Conservation (phyloP, 2,888 invertebrate genomes). For the Apocheima hispidaria region DNA sequence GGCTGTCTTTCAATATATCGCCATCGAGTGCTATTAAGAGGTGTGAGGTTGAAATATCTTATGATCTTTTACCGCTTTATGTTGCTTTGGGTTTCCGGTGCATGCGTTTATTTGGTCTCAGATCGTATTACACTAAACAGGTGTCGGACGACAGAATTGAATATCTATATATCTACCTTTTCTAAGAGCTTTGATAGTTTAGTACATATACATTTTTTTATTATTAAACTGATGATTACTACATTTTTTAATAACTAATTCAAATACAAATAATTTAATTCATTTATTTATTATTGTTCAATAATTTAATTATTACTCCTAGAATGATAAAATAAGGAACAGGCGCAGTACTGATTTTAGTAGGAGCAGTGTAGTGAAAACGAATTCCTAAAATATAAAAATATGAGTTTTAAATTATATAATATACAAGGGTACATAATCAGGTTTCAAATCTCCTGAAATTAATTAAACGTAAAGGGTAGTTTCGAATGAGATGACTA, state of each 20-base stretch:
- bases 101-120: slow-evolving; percentile 39
- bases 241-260: too few species aligned
- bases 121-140: slow-evolving; percentile 41
- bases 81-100: slow-evolving; percentile 39
- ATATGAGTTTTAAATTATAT: too few species aligned
- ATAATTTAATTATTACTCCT: too few species aligned
- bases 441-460: not conserved
- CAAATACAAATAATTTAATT: too few species aligned
- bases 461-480: slow-evolving; percentile 58
- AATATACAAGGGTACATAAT: too few species aligned
- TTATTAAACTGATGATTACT: too few species aligned
- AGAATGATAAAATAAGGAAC: too few species aligned
- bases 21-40: slow-evolving; percentile 48
- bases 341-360: too few species aligned
- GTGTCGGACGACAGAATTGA: slow-evolving; percentile 31
- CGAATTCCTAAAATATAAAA: too few species aligned
- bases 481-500: slow-evolving; percentile 54
- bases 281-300: too few species aligned
- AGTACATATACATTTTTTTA: not conserved
- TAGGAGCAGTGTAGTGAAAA: too few species aligned
- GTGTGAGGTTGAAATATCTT: slow-evolving; percentile 50
- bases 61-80: slow-evolving; percentile 44
- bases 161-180: slow-evolving; percentile 18
- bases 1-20: slow-evolving; percentile 45
- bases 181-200: slow-evolving; percentile 29